A percentile compares a stretch with the other conserved stretches of the same genome.
These are phyloP conservation scores for Bombylius major DNA, from an alignment of 2,888 invertebrate genomes.

Conservation along the genomic window DNA sequence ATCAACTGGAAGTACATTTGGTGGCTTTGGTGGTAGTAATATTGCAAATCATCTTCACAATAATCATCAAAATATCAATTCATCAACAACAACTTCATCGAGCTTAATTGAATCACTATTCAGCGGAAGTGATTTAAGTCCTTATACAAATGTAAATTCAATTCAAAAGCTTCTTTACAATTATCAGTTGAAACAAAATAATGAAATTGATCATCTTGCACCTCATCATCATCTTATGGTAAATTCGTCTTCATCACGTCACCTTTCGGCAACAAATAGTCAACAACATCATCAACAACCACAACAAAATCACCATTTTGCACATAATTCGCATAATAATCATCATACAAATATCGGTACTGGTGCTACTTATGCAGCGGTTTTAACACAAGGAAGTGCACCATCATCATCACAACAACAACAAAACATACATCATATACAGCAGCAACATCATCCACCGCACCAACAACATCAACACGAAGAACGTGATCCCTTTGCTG, in stretches of 20 bases:
- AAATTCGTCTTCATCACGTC: slow-evolving; percentile 2
- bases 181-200: slow-evolving; percentile 10
- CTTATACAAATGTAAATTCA: slow-evolving; percentile 11
- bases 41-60: slow-evolving; percentile 8
- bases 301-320: slow-evolving; percentile 10
- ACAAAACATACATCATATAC: slow-evolving; percentile 9
- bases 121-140: slow-evolving; percentile 8
- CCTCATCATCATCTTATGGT: background rate
- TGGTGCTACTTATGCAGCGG: slow-evolving; percentile 35
- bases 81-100: background rate
- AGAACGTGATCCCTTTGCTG: slow-evolving; percentile 39
- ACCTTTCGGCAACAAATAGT: slow-evolving; percentile 12
- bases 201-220: slow-evolving; percentile 1
- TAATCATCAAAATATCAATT: background rate
- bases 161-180: slow-evolving; percentile 13
- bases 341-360: slow-evolving; percentile 3
- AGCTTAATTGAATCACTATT: slow-evolving; percentile 11
- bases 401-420: slow-evolving; percentile 6
- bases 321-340: background rate
- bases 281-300: slow-evolving; percentile 11
- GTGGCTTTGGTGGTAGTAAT: slow-evolving; percentile 18
- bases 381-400: slow-evolving; percentile 31
- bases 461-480: slow-evolving; percentile 19
- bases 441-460: slow-evolving; percentile 15
- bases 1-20: background rate